Base-by-base conservation (phyloP, 2,113 vertebrate species). In the Platichthys flesus region DNA sequence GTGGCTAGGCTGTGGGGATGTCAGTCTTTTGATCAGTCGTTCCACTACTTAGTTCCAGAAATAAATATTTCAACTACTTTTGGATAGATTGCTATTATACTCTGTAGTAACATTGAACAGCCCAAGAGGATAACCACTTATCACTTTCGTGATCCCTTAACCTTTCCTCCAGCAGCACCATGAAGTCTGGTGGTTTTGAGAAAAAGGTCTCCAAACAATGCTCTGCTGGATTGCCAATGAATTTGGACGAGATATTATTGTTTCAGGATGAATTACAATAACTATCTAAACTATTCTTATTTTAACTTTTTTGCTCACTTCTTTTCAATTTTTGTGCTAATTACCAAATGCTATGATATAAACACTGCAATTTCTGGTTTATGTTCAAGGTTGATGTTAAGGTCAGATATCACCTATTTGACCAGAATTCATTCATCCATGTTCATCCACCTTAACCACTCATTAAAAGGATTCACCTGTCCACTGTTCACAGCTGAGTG, bases 401-500 rank as follows among this genome's bases (percentile, higher is more conserved):
- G 45, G n/a, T 24, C 35, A 23, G n/a, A 62, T 40, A 45, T 31
- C 10, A 68, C 9, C 8, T 40, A 31, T 21, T 54, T 67, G 49
- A 7, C 20, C 2, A 9, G 13, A 54, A 40, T 37, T 56, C 6
- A 61, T 47, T 14, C 31, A 45, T 0, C 13, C 13, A 37, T 45
- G 8, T 35, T 6, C 31, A 35, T 8, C 31, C 31, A 9, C 31
- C 31, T 35, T 2, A 47, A 14, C 42, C 1, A 55, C 26, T 20
- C 5, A 73, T 12, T 45, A 9, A 42, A 63, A 76, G 21, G 4
- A 23, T 31, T 74, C n/a, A 93, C 91, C 92, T 92, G 93, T 84
- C 91, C 91, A 76, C 0, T 0, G 65, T 91, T 93, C 9, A 92
- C 88, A 3, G 92, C 84, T 1, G 79, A 14, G 60, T 92, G 92